Percentiles rank a stretch among this genome's conserved stretches.
These are phyloP conservation scores for Neomorphus geoffroyi DNA, from an alignment of 2,797 vertebrate genomes.

Conservation along the genomic window DNA sequence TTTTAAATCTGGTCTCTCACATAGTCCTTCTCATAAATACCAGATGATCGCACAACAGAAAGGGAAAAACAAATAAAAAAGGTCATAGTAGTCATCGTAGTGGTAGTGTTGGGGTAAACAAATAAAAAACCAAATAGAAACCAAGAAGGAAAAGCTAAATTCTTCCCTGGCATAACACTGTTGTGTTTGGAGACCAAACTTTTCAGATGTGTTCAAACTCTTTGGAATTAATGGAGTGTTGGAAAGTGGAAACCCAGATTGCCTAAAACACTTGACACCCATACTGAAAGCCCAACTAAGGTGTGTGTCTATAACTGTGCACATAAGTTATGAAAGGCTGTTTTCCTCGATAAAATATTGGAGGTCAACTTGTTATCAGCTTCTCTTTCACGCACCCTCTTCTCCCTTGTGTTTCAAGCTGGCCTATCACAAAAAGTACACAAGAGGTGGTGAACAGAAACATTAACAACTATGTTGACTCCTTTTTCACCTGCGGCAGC, in stretches of 20 bases:
- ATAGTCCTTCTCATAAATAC: slow-evolving; percentile 24
- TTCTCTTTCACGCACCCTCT: neutral
- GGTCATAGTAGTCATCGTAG: neutral
- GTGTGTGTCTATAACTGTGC: neutral
- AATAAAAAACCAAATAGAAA: slow-evolving; percentile 41
- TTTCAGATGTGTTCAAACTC: slow-evolving; percentile 6
- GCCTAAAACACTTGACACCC: neutral
- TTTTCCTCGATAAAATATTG: neutral
- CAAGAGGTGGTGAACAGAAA: slow-evolving; percentile 16
- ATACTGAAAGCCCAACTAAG: neutral
- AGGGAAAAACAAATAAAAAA: slow-evolving; percentile 14
- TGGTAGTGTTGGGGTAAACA: slow-evolving; percentile 15
- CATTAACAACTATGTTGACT: neutral
- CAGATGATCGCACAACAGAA: slow-evolving; percentile 19
- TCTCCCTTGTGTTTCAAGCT: neutral
- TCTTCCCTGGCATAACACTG: neutral
- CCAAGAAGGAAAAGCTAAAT: neutral
- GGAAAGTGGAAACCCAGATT: slow-evolving; percentile 48
- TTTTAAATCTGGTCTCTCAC: neutral
- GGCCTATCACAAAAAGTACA: neutral
- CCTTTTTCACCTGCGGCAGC: neutral
- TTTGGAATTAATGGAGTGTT: slow-evolving; percentile 46
- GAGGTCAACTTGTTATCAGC: neutral
- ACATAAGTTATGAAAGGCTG: neutral
- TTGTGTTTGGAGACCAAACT: slow-evolving; percentile 34